Percentiles rank a stretch among this genome's conserved stretches.
These are phyloP conservation scores for Hydrolagus affinis DNA, from an alignment of 2,113 vertebrate genomes.

Conservation along the genomic window DNA sequence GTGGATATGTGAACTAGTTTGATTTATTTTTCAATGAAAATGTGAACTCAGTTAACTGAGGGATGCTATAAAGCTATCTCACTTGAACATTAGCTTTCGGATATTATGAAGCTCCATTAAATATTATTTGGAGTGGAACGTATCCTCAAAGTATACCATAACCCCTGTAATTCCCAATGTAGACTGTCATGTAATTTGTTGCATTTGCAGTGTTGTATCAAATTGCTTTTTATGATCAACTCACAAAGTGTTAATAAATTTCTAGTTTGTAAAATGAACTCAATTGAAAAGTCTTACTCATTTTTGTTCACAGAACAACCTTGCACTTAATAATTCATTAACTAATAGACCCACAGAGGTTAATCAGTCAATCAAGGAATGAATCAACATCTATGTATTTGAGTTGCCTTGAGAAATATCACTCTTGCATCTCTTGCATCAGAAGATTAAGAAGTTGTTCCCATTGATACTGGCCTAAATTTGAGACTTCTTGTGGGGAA, in stretches of 20 bases:
- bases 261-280: conserved; percentile 19
- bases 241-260: conserved; percentile 27
- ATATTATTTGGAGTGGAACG: neutral
- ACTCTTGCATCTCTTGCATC: too few relatives aligned
- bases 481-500: too few relatives aligned
- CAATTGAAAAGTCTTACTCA: neutral
- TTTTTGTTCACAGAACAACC: too few relatives aligned
- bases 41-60: conserved; percentile 25
- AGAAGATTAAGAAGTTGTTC: too few relatives aligned
- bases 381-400: too few relatives aligned
- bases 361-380: too few relatives aligned
- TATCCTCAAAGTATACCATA: conserved; percentile 6
- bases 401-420: too few relatives aligned
- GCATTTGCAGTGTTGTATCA: conserved; percentile 11
- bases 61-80: conserved; percentile 14
- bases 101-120: neutral
- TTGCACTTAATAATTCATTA: too few relatives aligned
- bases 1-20: neutral
- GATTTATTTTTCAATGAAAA: neutral
- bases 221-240: conserved; percentile 27
- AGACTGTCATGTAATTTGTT: conserved; percentile 15
- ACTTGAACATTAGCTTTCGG: neutral
- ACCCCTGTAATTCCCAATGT: conserved; percentile 3
- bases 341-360: too few relatives aligned
- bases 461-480: too few relatives aligned